phyloP scores from a whole-genome alignment of 2,888 invertebrate species.

The Platynereis dumerilii region DNA sequence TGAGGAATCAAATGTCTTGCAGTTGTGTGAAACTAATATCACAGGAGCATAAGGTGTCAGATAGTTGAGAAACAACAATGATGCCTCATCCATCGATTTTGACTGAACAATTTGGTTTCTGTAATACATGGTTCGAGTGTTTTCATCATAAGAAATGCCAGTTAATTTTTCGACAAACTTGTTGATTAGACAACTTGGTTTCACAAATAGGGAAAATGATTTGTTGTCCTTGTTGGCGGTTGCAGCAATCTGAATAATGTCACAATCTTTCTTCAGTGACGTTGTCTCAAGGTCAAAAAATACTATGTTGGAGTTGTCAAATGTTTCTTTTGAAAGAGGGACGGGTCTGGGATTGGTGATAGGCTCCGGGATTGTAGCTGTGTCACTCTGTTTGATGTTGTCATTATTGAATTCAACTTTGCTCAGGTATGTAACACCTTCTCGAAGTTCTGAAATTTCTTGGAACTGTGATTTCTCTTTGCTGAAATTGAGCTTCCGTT shows the following conservation, averaged over 20 bases:
- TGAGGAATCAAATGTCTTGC: neutral
- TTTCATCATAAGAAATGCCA: neutral
- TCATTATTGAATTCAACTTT: neutral
- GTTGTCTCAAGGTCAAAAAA: slow-evolving; percentile 14
- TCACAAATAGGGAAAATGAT: neutral
- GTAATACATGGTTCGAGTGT: neutral
- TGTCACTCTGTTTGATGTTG: neutral
- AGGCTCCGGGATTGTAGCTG: neutral
- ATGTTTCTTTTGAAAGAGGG: neutral
- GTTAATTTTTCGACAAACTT: neutral
- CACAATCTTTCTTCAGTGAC: neutral
- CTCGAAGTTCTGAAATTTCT: slow-evolving; percentile 2
- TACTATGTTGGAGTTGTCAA: neutral
- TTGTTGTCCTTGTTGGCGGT: neutral
- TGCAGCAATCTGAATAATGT: neutral
- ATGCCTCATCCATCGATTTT: neutral
- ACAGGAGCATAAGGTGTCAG: neutral
- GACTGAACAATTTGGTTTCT: neutral
- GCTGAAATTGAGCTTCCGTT: neutral
- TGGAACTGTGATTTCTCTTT: neutral
- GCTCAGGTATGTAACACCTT: slow-evolving; percentile 11
- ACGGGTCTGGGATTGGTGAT: neutral
- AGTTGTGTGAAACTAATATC: neutral
- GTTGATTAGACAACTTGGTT: neutral
- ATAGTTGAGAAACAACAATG: neutral